Evolutionary conservation across 2,113 vertebrate species (phyloP), one percentile per base, ranked within the genome.

Genomic region (Colaptes auratus): DNA sequence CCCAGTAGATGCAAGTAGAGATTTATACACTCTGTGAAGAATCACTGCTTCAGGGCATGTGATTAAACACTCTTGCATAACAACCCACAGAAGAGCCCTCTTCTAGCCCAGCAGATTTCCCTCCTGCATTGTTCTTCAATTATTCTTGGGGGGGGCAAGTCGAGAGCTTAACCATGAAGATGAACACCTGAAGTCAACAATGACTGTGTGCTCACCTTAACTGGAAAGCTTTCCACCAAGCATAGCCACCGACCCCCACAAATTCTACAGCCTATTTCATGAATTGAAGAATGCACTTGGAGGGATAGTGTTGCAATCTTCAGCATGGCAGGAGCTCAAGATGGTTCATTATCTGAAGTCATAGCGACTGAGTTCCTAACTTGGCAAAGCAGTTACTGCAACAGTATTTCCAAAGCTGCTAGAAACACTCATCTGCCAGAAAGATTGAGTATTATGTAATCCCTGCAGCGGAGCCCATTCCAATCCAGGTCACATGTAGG

Each of bases 1-100:
- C 58, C 55, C 88, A 86, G 72, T 1, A 94, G 95, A 94, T 69
- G 73, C 65, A 61, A 91, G 87, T 15, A 52, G 80, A 93, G 88
- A 95, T 86, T 92, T 95, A 92, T 86, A 66, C 21, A 81, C 79
- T 83, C 93, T 78, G 87, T 71, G 70, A 91, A 91, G 90, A 96
- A 95, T 91, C 60, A 58, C 52, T 65, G 89, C 89, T 86, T 72
- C 91, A 64, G 91, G 94, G 85, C 76, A 92, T 55, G 33, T 1
- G 31, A 95, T 91, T 94, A 93, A 93, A 88, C 53, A 66, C 59
- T 82, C 86, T 90, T 92, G 70, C 89, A 71, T 91, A 93, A 89
- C 44, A 91, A 95, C 78, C 85, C 70, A 88, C 70, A 50, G 25
- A 90, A 88, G 82, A 95, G 83, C 65, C 39, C 66, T 89, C 76